Evolutionary conservation across 2,888 invertebrate species (phyloP).

Genomic region (Phasia obesa): DNA sequence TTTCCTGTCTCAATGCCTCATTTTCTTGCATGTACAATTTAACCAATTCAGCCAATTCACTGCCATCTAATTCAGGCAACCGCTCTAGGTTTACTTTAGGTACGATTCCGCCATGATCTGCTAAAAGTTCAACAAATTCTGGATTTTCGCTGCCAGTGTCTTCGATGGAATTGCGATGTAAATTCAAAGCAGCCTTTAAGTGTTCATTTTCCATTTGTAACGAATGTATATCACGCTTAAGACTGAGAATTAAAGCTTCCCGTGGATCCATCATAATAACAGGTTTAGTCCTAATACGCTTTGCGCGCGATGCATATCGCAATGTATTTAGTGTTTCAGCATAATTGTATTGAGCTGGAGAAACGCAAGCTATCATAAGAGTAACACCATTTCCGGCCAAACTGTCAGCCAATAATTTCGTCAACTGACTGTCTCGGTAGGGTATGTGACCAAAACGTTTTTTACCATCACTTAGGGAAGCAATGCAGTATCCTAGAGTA

Average conservation of each 20-base stretch:
- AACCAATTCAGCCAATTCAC: conserved; percentile 91
- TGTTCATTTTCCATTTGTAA: conserved; percentile 95
- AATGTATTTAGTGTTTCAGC: conserved; percentile 95
- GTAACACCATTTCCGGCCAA: conserved; percentile 97
- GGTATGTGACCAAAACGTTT: conserved; percentile 93
- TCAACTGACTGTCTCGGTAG: conserved; percentile 96
- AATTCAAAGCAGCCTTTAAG: conserved; percentile 88
- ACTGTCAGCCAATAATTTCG: conserved; percentile 95
- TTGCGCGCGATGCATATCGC: conserved; percentile 95
- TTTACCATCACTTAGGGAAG: conserved; percentile 92
- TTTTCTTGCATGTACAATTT: conserved; percentile 93
- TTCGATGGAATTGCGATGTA: conserved; percentile 84
- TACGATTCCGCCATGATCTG: conserved; percentile 75
- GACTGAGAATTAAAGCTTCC: conserved; percentile 93
- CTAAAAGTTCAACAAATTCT: conserved; percentile 58
- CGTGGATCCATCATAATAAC: conserved; percentile 97
- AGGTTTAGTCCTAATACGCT: conserved; percentile 95
- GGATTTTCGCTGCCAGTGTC: conserved; percentile 55
- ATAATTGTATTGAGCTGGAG: conserved; percentile 92
- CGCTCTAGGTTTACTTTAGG: conserved; percentile 88
- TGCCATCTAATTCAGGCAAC: conserved; percentile 88
- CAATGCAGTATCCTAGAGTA: conserved; percentile 96
- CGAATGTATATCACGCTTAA: conserved; percentile 93
- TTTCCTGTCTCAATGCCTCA: conserved; percentile 90
- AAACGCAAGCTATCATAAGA: conserved; percentile 97